A percentile compares a stretch with the other conserved stretches of the same genome.
phyloP scores from a whole-genome alignment of 1,140 invertebrate species.

The Cotesia chilonis region DNA sequence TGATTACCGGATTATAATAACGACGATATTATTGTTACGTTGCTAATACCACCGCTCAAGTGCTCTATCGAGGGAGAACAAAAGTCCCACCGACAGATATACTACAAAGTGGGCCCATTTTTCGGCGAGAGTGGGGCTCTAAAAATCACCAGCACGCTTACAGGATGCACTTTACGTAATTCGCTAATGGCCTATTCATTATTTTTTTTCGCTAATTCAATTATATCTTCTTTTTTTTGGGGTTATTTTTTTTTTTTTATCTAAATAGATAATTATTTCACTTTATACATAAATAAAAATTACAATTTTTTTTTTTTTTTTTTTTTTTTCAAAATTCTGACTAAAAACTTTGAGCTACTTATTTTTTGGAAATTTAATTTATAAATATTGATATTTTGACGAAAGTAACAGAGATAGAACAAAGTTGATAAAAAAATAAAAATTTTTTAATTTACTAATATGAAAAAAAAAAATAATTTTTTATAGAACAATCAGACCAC shows the following conservation, averaged over 20 bases:
- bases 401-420: too few species aligned
- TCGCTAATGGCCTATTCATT: constrained; percentile 47
- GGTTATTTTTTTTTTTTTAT: too few species aligned
- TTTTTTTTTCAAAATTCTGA: too few species aligned
- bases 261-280: too few species aligned
- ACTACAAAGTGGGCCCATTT: constrained; percentile 5
- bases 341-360: too few species aligned
- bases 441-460: too few species aligned
- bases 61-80: neutral
- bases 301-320: too few species aligned
- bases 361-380: too few species aligned
- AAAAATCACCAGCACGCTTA: constrained; percentile 30
- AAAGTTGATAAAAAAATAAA: neutral
- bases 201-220: neutral
- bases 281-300: too few species aligned
- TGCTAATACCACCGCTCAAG: constrained; percentile 43
- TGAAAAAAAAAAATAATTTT: neutral
- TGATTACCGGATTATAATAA: constrained; percentile 56
- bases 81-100: too few species aligned
- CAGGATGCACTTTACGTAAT: constrained; percentile 40
- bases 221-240: too few species aligned
- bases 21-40: constrained; percentile 51
- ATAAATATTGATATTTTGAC: too few species aligned
- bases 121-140: neutral
- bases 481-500: constrained; percentile 26